Evolutionary conservation across 2,888 invertebrate genomes (phyloP).

Genomic region (Dolichomitus sp.): DNA sequence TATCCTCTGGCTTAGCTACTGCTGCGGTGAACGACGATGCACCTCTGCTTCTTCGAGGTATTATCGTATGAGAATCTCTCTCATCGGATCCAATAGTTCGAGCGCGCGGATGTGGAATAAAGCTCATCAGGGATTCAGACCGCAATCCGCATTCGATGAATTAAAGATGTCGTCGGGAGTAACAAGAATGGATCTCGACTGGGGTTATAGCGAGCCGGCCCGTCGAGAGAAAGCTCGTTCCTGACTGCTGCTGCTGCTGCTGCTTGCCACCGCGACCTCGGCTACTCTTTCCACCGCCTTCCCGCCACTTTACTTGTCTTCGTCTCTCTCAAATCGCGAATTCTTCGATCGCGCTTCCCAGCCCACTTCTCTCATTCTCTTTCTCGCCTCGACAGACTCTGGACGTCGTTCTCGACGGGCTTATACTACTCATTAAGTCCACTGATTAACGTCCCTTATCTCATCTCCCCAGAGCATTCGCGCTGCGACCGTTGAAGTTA

Average conservation of each 20-base stretch:
- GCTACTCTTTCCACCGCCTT: conserved; percentile 49
- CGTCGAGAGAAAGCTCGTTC: conserved; percentile 57
- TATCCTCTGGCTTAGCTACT: conserved; percentile 55
- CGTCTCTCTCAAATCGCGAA: conserved; percentile 64
- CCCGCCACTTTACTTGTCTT: conserved; percentile 49
- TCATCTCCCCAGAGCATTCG: neutral
- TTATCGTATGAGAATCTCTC: conserved; percentile 83
- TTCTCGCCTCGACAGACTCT: conserved; percentile 7
- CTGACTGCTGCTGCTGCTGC: conserved; percentile 48
- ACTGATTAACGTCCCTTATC: conserved; percentile 37
- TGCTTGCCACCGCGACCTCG: conserved; percentile 51
- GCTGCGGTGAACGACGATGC: conserved; percentile 41
- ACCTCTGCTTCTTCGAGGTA: conserved; percentile 76
- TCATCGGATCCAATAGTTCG: conserved; percentile 84
- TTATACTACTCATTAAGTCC: conserved; percentile 39
- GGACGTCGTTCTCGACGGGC: conserved; percentile 29
- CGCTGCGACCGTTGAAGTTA: conserved; percentile 6
- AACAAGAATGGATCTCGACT: conserved; percentile 83
- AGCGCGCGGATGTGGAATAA: conserved; percentile 85
- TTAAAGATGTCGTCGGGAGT: conserved; percentile 85
- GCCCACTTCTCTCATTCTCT: conserved; percentile 67
- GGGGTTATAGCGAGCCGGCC: conserved; percentile 33
- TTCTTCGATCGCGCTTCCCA: conserved; percentile 66
- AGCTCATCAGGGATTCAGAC: conserved; percentile 85
- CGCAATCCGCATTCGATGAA: conserved; percentile 86